Conservation (phyloP, 2,888 invertebrate genomes). For the Catotricha subobsoleta region DNA sequence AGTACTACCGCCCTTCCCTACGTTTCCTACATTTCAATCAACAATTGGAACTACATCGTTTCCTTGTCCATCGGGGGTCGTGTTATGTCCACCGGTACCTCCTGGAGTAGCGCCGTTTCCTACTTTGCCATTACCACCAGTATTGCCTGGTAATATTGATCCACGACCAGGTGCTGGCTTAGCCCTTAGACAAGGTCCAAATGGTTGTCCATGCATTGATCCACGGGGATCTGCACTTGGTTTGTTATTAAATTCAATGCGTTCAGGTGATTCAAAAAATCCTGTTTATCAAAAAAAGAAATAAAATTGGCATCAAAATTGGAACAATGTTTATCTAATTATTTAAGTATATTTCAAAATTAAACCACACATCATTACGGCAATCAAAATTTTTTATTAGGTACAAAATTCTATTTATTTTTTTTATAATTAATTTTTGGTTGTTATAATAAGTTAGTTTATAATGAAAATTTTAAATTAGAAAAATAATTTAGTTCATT, state of each 20-base stretch:
- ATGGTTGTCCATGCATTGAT: conserved; percentile 26
- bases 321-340: no score
- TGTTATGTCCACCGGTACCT: conserved; percentile 10
- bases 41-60: conserved; percentile 14
- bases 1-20: neutral
- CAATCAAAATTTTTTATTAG: no score
- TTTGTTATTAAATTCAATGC: no score
- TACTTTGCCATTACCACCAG: conserved; percentile 6
- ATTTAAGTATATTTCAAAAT: no score
- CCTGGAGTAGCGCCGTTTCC: conserved; percentile 9
- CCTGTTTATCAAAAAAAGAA: neutral
- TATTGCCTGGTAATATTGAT: conserved; percentile 16
- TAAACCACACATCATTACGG: no score
- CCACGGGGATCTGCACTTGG: conserved; percentile 17
- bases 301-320: neutral
- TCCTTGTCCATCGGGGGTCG: neutral
- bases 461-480: neutral
- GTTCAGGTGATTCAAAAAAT: neutral
- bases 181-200: neutral
- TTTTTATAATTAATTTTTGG: neutral
- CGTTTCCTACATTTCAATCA: conserved; percentile 10
- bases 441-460: neutral
- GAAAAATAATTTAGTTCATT: no score
- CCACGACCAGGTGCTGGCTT: conserved; percentile 15
- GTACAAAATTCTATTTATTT: neutral